These are phyloP conservation scores for Hypena proboscidalis DNA, from an alignment of 2,888 invertebrate species.

Conservation along the genomic window DNA sequence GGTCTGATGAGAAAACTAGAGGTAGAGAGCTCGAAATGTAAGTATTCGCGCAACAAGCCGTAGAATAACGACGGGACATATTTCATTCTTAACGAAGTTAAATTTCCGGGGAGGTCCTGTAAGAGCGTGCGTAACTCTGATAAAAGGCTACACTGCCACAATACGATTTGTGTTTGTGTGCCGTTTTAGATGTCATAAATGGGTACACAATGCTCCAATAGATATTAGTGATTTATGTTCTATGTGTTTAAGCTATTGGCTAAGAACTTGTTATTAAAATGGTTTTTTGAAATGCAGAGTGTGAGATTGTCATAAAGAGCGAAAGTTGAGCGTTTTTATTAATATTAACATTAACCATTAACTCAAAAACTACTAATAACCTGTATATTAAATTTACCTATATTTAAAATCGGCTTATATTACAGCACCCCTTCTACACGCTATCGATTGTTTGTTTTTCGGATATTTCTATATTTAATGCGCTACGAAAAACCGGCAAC, in stretches of 20 bases:
- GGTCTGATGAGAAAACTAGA: conserved; percentile 84
- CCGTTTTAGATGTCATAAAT: conserved; percentile 51
- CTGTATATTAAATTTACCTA: too few relatives aligned
- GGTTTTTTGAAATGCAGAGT: too few relatives aligned
- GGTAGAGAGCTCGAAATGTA: conserved; percentile 80
- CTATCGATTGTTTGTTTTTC: too few relatives aligned
- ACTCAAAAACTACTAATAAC: too few relatives aligned
- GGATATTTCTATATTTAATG: not conserved
- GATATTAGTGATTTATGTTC: conserved; percentile 25
- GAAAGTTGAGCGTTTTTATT: too few relatives aligned
- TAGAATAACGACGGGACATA: conserved; percentile 82
- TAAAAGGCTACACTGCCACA: conserved; percentile 74
- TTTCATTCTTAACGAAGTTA: conserved; percentile 85
- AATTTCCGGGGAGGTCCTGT: conserved; percentile 81
- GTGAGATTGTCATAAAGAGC: too few relatives aligned
- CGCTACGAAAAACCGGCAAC: conserved; percentile 19
- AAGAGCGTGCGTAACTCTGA: conserved; percentile 82
- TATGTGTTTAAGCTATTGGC: too few relatives aligned
- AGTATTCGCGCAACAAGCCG: conserved; percentile 83
- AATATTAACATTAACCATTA: too few relatives aligned
- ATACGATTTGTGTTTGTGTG: conserved; percentile 65
- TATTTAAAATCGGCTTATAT: too few relatives aligned
- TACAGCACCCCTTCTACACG: too few relatives aligned
- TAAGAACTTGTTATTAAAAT: too few relatives aligned
- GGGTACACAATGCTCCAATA: conserved; percentile 35